Percentiles rank a stretch among this genome's conserved stretches.
These are phyloP conservation scores for Pachyramphus minor DNA, from an alignment of 2,113 vertebrate genomes.

Conservation along the genomic window DNA sequence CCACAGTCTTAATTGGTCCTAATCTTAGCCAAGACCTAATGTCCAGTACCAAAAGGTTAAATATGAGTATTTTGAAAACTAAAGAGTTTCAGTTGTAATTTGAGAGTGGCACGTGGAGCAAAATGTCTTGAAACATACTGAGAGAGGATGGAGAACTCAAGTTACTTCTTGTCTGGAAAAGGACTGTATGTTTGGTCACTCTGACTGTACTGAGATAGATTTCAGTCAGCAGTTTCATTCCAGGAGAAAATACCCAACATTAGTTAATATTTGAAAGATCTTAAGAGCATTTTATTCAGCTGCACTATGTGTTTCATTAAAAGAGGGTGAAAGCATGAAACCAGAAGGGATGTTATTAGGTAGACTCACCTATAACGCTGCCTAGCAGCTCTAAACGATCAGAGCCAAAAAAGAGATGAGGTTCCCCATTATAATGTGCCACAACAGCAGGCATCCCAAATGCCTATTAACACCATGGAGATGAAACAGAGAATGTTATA, in stretches of 20 bases:
- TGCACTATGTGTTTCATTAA: not conserved
- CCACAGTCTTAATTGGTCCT: not conserved
- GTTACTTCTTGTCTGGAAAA: not conserved
- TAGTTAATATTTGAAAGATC: not conserved
- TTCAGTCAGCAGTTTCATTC: not conserved
- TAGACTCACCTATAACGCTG: conserved; percentile 81
- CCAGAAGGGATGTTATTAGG: not conserved
- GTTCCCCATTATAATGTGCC: conserved; percentile 76
- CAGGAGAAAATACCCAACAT: not conserved
- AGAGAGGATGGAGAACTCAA: not conserved
- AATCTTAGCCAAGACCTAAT: not conserved
- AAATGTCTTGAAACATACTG: not conserved
- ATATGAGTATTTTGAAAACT: not conserved
- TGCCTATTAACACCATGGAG: conserved; percentile 67
- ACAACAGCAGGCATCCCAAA: conserved; percentile 87
- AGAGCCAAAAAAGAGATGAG: conserved; percentile 86
- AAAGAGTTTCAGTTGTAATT: not conserved
- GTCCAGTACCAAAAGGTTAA: not conserved
- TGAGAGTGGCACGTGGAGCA: not conserved
- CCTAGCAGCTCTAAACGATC: conserved; percentile 91
- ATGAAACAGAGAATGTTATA: not conserved
- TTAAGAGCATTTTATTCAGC: not conserved
- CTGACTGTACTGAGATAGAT: not conserved
- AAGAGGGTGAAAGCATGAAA: not conserved
- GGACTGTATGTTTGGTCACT: not conserved